phyloP scores from a whole-genome alignment of 2,888 invertebrate species.

The Heteropelma amictum region DNA sequence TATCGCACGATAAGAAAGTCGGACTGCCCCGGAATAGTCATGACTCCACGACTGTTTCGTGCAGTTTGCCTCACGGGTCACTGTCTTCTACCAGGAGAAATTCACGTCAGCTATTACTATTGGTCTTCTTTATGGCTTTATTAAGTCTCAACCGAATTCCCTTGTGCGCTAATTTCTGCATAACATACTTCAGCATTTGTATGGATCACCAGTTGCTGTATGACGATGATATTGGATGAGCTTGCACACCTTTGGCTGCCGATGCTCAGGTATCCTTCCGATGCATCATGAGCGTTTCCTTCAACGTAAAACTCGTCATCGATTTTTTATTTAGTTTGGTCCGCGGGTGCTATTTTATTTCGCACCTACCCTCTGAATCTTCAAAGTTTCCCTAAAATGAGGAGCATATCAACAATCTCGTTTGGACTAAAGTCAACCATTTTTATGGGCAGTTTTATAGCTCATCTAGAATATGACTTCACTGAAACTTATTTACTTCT shows the following conservation, averaged over 20 bases:
- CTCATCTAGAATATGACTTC: too few species aligned
- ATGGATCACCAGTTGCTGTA: background rate
- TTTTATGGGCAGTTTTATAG: too few species aligned
- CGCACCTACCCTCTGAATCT: background rate
- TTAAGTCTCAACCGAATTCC: conserved; percentile 13
- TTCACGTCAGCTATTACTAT: conserved; percentile 2
- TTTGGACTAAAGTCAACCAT: too few species aligned
- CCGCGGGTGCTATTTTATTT: background rate
- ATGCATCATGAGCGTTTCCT: background rate
- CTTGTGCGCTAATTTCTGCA: conserved; percentile 10
- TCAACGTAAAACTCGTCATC: background rate
- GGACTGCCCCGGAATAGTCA: too few species aligned
- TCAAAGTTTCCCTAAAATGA: background rate
- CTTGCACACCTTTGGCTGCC: background rate
- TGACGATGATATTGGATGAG: background rate
- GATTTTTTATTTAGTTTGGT: background rate
- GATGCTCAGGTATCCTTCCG: background rate
- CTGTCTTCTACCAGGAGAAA: conserved; percentile 2
- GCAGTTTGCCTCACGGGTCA: too few species aligned
- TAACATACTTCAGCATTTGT: background rate
- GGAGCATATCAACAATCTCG: too few species aligned
- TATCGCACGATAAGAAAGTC: too few species aligned
- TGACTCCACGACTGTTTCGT: too few species aligned
- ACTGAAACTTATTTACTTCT: too few species aligned
- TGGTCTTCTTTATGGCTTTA: background rate